phyloP scores from a whole-genome alignment of 2,113 vertebrate genomes.

The Pseudonaja textilis region DNA sequence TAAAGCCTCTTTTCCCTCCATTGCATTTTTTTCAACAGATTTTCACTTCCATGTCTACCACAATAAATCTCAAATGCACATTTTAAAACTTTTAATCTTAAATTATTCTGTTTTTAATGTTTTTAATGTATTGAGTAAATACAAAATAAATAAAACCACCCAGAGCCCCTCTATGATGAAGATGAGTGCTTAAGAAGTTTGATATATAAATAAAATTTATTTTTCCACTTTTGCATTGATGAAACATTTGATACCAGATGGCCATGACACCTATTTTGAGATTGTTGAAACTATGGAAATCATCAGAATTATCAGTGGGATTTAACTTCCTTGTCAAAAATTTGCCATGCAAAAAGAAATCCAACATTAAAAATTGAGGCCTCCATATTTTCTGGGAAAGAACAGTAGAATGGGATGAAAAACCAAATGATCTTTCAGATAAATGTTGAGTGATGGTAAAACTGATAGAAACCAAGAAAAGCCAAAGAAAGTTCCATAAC shows the following conservation, averaged over 20 bases:
- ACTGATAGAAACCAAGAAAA: constrained; percentile 6
- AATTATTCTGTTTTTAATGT: background rate
- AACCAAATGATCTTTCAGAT: constrained; percentile 14
- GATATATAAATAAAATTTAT: background rate
- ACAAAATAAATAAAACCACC: background rate
- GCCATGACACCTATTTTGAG: constrained; percentile 29
- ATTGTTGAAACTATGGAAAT: constrained; percentile 10
- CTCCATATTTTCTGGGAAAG: constrained; percentile 41
- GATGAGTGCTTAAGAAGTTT: background rate
- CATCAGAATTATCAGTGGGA: background rate
- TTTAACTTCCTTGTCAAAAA: background rate
- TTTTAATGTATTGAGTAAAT: background rate
- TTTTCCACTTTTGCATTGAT: constrained; percentile 22
- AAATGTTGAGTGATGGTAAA: constrained; percentile 27
- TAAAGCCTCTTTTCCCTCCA: background rate
- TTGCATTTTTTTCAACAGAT: background rate
- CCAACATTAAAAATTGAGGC: constrained; percentile 26
- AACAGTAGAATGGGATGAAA: constrained; percentile 27
- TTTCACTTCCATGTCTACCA: constrained; percentile 3
- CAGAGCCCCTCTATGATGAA: background rate
- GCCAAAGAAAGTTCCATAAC: constrained; percentile 6
- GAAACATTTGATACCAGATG: constrained; percentile 31
- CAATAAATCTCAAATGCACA: constrained; percentile 3
- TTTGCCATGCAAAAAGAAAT: constrained; percentile 32
- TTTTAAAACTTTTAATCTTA: background rate